These are phyloP conservation scores for Toxonevra muliebris DNA, from an alignment of 2,888 invertebrate genomes.

Conservation along the genomic window DNA sequence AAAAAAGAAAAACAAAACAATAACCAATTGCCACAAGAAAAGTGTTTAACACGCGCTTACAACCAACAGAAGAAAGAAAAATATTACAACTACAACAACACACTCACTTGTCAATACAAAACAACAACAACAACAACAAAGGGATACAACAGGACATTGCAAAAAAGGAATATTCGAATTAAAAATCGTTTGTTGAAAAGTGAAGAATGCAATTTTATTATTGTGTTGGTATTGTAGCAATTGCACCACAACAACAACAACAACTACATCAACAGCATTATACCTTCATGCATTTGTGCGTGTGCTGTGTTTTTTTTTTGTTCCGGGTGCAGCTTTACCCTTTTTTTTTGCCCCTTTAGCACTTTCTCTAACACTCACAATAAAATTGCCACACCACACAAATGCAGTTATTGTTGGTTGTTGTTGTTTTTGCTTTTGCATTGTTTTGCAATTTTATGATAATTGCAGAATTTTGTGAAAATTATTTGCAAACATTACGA, in stretches of 20 bases:
- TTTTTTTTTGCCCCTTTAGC: too few species aligned
- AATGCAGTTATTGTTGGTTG: too few species aligned
- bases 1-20: background rate
- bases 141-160: slow-evolving; percentile 6
- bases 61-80: slow-evolving; percentile 13
- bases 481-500: too few species aligned
- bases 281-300: too few species aligned
- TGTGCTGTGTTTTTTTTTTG: too few species aligned
- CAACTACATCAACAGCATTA: too few species aligned
- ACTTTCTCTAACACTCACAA: too few species aligned
- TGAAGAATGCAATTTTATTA: too few species aligned
- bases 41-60: slow-evolving; percentile 14
- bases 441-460: slow-evolving; percentile 30
- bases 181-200: background rate
- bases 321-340: too few species aligned
- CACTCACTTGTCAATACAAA: slow-evolving; percentile 35
- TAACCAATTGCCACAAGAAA: slow-evolving; percentile 7
- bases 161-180: background rate
- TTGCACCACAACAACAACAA: too few species aligned
- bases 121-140: slow-evolving; percentile 11
- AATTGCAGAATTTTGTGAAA: slow-evolving; percentile 13
- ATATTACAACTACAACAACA: slow-evolving; percentile 19
- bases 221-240: too few species aligned
- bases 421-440: slow-evolving; percentile 8
- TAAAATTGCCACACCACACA: too few species aligned